Conservation (phyloP, 1,140 invertebrate genomes). For the Maconellicoccus hirsutus region DNA sequence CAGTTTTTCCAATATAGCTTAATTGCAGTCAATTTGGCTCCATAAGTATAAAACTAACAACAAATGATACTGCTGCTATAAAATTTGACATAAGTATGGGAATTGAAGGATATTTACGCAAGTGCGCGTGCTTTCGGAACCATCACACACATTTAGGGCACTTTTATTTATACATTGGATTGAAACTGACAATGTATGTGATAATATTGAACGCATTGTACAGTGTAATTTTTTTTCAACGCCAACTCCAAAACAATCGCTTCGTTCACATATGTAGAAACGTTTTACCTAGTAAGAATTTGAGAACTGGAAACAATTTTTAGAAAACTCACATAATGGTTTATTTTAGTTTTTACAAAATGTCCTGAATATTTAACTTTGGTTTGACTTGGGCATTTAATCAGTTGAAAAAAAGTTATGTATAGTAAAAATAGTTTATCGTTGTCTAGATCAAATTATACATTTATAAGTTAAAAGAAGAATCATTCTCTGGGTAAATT, state of each 20-base stretch:
- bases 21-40: slow-evolving; percentile 3
- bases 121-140: not conserved
- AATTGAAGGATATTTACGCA: slow-evolving; percentile 5
- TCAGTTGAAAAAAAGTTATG: no score
- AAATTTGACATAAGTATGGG: not conserved
- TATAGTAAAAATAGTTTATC: no score
- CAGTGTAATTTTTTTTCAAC: not conserved
- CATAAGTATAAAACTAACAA: not conserved
- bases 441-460: no score
- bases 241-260: not conserved
- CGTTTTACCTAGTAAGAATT: no score
- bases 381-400: no score
- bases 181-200: not conserved
- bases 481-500: no score
- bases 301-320: no score
- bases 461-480: no score
- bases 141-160: not conserved
- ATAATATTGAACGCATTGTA: not conserved
- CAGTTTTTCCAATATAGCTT: not conserved
- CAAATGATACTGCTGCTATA: not conserved
- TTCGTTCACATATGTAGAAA: not conserved
- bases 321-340: no score
- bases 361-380: no score
- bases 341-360: no score
- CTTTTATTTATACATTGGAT: not conserved